Evolutionary conservation across 2,888 invertebrate genomes (phyloP), one percentile per base, ranked within the genome.

Genomic region (Isoperla grammatica): DNA sequence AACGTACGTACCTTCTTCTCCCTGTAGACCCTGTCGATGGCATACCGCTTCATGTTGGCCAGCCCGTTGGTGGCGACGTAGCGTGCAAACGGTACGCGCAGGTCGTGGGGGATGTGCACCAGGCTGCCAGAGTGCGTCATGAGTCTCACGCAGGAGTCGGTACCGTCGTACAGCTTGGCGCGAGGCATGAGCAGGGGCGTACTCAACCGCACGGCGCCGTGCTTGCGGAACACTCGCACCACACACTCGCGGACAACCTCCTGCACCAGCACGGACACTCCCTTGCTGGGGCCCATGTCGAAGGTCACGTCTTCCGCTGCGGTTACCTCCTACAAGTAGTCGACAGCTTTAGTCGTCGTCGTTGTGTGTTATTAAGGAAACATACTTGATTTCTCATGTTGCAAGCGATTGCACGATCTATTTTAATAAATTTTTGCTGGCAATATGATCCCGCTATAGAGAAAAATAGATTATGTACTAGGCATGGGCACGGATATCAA

Each of bases 101-200:
- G 78, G 75, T 97, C 94, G 70, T 88, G 86, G 0, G 96, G 95
- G 58, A 95, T 74, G 54, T 87, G 84, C 6, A 95, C 90, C 0
- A 96, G 83, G 59, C 84, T 84, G 0, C 96, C 96, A 22, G 87
- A 86, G 61, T 87, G 83, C 1, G 94, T 92, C 91, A 97, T 94
- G 11, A 95, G 76, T 66, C 84, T 84, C 0, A 92, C 91, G 46
- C 79, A 79, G 19, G 83, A 81, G 57, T 86, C 82, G 42, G 78
- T 74, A 48, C 78, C 76, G 66, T 81, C 81, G 74, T 79, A 83
- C 61, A 77, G 79, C 57, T 37, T 17, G 0, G 84, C 83, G 19
- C 85, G 82, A 0, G 95, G 95, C 71, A 89, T 86, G 23, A 96
- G 75, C 0, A 93, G 73, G 0, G 95, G 92, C 0, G 93, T 89